Percentiles rank a stretch among this genome's conserved stretches.
Conservation (phyloP, 2,888 invertebrate genomes). For the Cotesia congregata region DNA sequence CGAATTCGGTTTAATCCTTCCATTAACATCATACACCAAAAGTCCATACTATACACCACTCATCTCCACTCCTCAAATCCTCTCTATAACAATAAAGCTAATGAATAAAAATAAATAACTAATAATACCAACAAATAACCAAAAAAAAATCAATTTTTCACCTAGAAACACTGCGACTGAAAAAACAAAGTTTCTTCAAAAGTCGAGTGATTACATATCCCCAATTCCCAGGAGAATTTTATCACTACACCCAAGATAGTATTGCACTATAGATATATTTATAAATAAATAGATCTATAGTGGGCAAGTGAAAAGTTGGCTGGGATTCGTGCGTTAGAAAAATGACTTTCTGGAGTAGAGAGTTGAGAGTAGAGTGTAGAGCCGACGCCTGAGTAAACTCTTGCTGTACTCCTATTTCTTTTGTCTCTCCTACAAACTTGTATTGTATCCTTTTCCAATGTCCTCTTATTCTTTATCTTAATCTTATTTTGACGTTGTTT, state of each 20-base stretch:
- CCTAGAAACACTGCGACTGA: not conserved
- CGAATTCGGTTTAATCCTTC: constrained; percentile 11
- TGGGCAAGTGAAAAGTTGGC: constrained; percentile 48
- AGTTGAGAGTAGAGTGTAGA: not conserved
- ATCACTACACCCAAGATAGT: not conserved
- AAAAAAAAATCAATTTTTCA: not conserved
- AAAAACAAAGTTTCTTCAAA: not conserved
- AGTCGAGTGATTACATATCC: constrained; percentile 13
- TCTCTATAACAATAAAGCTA: not conserved
- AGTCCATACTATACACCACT: constrained; percentile 10
- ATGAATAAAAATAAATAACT: not conserved
- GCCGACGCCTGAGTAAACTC: constrained; percentile 29
- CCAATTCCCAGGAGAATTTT: not conserved
- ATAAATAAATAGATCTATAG: not conserved
- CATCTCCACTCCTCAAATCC: not conserved
- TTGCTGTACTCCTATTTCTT: constrained; percentile 17
- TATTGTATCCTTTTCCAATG: not conserved
- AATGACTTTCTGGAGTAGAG: constrained; percentile 46
- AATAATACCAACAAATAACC: not conserved
- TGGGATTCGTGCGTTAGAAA: constrained; percentile 50
- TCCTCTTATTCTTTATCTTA: not conserved
- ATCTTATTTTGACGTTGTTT: not conserved
- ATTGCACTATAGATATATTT: not conserved
- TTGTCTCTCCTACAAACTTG: not conserved
- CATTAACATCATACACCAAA: constrained; percentile 16